phyloP scores from a whole-genome alignment of 1,140 invertebrate species.

The Hirudo medicinalis region DNA sequence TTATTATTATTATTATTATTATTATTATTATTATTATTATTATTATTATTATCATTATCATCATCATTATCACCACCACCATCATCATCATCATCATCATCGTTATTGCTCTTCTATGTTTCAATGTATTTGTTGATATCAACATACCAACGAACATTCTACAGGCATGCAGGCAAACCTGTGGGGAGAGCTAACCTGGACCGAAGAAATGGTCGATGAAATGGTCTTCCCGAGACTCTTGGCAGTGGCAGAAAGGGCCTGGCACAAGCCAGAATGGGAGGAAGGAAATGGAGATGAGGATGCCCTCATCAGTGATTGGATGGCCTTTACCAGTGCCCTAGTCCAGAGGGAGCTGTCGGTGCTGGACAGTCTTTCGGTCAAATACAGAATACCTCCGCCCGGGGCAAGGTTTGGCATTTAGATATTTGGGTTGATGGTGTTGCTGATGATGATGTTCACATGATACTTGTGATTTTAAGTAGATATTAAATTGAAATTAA shows the following conservation, averaged over 20 bases:
- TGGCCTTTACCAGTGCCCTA: slow-evolving; percentile 27
- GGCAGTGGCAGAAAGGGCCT: slow-evolving; percentile 33
- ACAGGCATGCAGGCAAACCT: slow-evolving; percentile 19
- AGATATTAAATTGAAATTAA: neutral
- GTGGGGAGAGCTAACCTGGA: slow-evolving; percentile 31
- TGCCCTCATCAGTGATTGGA: slow-evolving; percentile 21
- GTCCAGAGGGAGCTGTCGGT: slow-evolving; percentile 29
- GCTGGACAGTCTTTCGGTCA: slow-evolving; percentile 26
- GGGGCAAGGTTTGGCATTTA: slow-evolving; percentile 24
- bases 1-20: no score
- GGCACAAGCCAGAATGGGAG: slow-evolving; percentile 32
- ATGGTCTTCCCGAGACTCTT: slow-evolving; percentile 33
- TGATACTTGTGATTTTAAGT: no score
- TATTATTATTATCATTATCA: no score
- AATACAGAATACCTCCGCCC: slow-evolving; percentile 30
- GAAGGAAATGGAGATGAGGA: neutral
- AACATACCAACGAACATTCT: no score
- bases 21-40: no score
- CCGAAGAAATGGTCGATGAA: slow-evolving; percentile 27
- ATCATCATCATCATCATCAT: no score
- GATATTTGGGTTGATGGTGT: neutral
- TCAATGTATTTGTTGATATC: no score
- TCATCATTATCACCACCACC: no score
- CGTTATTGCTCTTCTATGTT: no score
- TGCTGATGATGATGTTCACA: no score